Evolutionary conservation across 2,888 invertebrate species (phyloP), one percentile per base, ranked within the genome.

Genomic region (Monochamus alternatus): DNA sequence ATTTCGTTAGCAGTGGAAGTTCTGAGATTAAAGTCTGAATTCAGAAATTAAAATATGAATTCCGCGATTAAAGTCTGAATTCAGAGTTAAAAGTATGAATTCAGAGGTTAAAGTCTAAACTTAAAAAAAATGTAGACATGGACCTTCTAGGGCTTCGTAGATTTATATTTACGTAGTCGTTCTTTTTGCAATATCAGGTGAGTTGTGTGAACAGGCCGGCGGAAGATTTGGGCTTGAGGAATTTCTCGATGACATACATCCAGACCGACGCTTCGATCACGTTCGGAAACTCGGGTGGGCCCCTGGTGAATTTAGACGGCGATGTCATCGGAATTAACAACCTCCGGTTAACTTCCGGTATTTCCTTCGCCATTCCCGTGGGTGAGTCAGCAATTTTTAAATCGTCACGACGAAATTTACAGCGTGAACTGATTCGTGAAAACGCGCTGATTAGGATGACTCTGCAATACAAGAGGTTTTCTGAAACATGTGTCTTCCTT

Each of bases 251-350:
- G 91, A 94, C 94, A 52, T 96, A 96, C 87, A 96, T 98, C 81
- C 98, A 98, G 89, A 98, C 98, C 0, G 98, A 98, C 88, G 98
- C 98, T 7, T 94, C 97, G 0, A 97, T 98, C 79, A 98, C 96
- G 0, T 97, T 96, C 88, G 98, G 98, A 4, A 98, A 98, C 90
- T 97, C 97, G 14, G 98, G 98, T 1, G 98, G 98, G 0, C 98
- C 98, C 0, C 88, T 98, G 3, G 95, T 98, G 0, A 98, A 98
- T 89, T 89, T 98, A 83, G 96, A 97, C 85, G 97, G 97, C 0
- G 96, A 98, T 88, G 98, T 95, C 0, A 97, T 98, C 81, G 98
- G 98, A 0, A 95, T 97, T 22, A 97, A 96, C 87, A 95, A 95
- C 51, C 95, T 97, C 94, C 96, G 96, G 87, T 95, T 97, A 12